Conservation (phyloP, 2,113 vertebrate genomes). For the Gymnobelideus leadbeateri region DNA sequence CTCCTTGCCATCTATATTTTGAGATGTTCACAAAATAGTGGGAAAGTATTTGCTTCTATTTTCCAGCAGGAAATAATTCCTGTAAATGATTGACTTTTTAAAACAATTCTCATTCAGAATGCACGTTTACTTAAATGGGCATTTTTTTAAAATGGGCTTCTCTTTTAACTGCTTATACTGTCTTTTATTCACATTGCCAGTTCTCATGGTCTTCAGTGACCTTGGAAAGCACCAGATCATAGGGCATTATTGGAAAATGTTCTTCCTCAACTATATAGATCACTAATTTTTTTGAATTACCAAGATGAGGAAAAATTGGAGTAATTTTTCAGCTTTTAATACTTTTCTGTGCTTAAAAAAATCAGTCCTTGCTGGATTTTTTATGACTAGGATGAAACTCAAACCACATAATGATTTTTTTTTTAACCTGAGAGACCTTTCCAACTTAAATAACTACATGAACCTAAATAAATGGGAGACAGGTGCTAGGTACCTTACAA, state of each 20-base stretch:
- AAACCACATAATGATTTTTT: conserved; percentile 46
- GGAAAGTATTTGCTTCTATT: conserved; percentile 74
- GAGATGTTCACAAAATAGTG: conserved; percentile 66
- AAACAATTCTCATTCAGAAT: conserved; percentile 65
- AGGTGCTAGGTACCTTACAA: conserved; percentile 44
- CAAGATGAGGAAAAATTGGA: conserved; percentile 57
- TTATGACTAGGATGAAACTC: not conserved
- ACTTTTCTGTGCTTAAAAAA: conserved; percentile 43
- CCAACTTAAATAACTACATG: conserved; percentile 36
- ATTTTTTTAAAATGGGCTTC: conserved; percentile 39
- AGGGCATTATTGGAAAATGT: conserved; percentile 71
- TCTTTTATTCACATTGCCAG: conserved; percentile 34
- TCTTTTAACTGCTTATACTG: conserved; percentile 34
- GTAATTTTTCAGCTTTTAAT: conserved; percentile 59
- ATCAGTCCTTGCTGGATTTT: not conserved
- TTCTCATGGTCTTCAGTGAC: conserved; percentile 63
- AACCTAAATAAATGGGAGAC: not conserved
- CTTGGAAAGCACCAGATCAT: conserved; percentile 71
- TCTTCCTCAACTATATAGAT: conserved; percentile 66
- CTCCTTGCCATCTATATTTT: conserved; percentile 72
- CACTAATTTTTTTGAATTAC: conserved; percentile 74
- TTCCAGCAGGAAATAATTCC: conserved; percentile 69
- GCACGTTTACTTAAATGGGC: conserved; percentile 48
- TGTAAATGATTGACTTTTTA: conserved; percentile 59
- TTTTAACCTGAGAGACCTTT: conserved; percentile 37